A percentile compares a stretch with the other conserved stretches of the same genome.
These are phyloP conservation scores for Dynastes hyllus DNA, from an alignment of 2,888 invertebrate genomes.

Conservation along the genomic window DNA sequence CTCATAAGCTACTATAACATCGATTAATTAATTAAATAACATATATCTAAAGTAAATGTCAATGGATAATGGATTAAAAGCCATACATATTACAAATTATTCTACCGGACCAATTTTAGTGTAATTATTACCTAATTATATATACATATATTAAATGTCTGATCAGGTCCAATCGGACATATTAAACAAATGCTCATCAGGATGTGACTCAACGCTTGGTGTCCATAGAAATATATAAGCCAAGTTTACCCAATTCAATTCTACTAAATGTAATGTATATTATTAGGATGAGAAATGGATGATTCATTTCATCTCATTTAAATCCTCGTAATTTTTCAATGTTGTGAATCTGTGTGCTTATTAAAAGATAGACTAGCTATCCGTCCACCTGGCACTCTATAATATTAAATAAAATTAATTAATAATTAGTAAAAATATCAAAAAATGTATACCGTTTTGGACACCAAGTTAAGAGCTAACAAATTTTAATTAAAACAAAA, in stretches of 20 bases:
- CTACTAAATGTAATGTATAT: not conserved
- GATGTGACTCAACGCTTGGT: conserved; percentile 34
- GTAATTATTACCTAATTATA: conserved; percentile 57
- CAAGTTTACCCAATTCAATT: not conserved
- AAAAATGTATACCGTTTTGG: conserved; percentile 48
- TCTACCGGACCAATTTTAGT: conserved; percentile 63
- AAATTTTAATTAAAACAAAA: not conserved
- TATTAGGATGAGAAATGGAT: conserved; percentile 33
- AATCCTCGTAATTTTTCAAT: conserved; percentile 52
- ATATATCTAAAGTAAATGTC: not conserved
- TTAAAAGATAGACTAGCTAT: conserved; percentile 64
- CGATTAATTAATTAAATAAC: conserved; percentile 47
- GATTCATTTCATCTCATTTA: conserved; percentile 55
- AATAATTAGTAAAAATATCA: conserved; percentile 13
- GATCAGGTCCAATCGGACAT: conserved; percentile 57
- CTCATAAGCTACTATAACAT: conserved; percentile 57
- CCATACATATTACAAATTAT: conserved; percentile 36
- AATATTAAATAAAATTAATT: conserved; percentile 19
- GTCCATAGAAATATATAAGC: conserved; percentile 33
- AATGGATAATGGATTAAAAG: conserved; percentile 1
- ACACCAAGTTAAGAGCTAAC: conserved; percentile 53
- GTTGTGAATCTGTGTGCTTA: conserved; percentile 57
- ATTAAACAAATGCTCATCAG: conserved; percentile 16
- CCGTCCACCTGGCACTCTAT: conserved; percentile 64
- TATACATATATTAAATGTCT: conserved; percentile 48